phyloP scores from a whole-genome alignment of 1,140 invertebrate genomes.

The Teleopsis dalmanni region DNA sequence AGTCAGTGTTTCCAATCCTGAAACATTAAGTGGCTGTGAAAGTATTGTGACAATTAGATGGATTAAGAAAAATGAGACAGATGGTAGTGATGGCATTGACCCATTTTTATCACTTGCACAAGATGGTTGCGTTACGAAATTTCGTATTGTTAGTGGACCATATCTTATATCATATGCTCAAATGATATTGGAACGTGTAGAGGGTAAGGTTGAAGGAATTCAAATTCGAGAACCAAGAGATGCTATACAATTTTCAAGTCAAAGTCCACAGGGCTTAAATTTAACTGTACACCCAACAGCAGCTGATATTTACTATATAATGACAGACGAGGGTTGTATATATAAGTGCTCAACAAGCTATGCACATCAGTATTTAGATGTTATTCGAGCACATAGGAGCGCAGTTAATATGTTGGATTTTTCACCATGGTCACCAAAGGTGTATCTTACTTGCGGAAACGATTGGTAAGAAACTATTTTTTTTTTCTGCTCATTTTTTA shows the following conservation, averaged over 20 bases:
- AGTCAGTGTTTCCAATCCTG: conserved; percentile 50
- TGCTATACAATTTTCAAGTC: conserved; percentile 18
- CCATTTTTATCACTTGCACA: conserved; percentile 51
- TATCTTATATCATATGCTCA: conserved; percentile 48
- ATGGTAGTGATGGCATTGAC: conserved; percentile 41
- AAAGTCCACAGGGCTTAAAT: conserved; percentile 52
- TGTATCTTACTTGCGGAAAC: conserved; percentile 75
- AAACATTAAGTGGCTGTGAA: conserved; percentile 52
- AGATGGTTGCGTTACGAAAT: conserved; percentile 54
- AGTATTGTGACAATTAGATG: conserved; percentile 58
- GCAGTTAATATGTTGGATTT: conserved; percentile 69
- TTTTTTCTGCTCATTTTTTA: background rate
- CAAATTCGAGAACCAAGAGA: background rate
- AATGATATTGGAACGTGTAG: conserved; percentile 57
- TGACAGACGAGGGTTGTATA: conserved; percentile 76
- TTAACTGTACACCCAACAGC: conserved; percentile 58
- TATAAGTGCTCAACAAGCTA: conserved; percentile 65
- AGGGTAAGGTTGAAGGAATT: conserved; percentile 55
- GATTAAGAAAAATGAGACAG: conserved; percentile 36
- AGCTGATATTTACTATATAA: conserved; percentile 64
- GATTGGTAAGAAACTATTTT: conserved; percentile 54
- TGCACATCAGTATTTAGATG: conserved; percentile 58
- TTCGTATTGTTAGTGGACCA: conserved; percentile 41
- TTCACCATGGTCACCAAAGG: conserved; percentile 66
- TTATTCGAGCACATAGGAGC: conserved; percentile 70